These are phyloP conservation scores for Colletes gigas DNA, from an alignment of 1,140 invertebrate genomes.

Conservation along the genomic window DNA sequence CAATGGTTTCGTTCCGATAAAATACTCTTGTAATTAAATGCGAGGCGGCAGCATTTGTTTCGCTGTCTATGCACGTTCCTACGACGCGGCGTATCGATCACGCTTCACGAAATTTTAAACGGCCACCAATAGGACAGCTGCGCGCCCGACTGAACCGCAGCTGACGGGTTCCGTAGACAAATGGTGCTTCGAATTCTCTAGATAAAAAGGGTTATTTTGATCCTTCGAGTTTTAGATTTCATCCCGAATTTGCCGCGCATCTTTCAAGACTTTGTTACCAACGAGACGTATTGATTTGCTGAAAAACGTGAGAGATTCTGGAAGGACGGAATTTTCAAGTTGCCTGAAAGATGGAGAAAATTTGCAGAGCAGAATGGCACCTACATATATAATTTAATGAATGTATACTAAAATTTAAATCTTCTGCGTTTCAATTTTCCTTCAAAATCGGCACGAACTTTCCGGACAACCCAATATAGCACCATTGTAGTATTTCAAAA, in stretches of 20 bases:
- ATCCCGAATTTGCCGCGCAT: neutral
- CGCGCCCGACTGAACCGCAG: neutral
- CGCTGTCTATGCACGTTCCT: conserved; percentile 66
- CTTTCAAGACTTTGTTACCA: too few species aligned
- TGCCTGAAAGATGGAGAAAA: too few species aligned
- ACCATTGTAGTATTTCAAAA: too few species aligned
- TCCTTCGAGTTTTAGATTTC: neutral
- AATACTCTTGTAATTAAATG: conserved; percentile 81
- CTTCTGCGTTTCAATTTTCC: too few species aligned
- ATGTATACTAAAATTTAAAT: too few species aligned
- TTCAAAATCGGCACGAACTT: too few species aligned
- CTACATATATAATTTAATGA: too few species aligned
- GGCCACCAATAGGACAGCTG: conserved; percentile 28
- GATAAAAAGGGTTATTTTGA: conserved; percentile 14
- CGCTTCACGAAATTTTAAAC: conserved; percentile 56
- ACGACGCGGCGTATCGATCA: conserved; percentile 60
- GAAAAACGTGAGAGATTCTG: too few species aligned
- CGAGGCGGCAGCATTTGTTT: conserved; percentile 76
- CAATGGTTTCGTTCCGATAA: conserved; percentile 78
- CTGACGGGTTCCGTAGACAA: conserved; percentile 8
- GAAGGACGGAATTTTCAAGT: too few species aligned
- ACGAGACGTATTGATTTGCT: too few species aligned
- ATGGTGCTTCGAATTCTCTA: conserved; percentile 26
- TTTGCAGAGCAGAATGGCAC: too few species aligned
- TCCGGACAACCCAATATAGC: too few species aligned